Evolutionary conservation across 2,113 vertebrate species (phyloP).

Genomic region (Rhynchopsitta pachyrhyncha): DNA sequence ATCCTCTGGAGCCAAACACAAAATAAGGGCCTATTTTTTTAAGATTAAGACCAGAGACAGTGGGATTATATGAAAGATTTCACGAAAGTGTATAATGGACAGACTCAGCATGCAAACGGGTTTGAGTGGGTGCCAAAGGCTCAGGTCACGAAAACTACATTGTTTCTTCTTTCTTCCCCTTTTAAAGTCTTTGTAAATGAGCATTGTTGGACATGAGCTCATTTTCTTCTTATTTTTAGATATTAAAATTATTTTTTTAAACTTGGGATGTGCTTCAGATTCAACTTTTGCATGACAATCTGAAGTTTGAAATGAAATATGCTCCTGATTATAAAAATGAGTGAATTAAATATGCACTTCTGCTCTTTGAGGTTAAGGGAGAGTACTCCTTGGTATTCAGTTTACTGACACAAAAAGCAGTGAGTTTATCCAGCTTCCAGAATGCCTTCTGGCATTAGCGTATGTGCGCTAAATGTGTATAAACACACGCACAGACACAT

Average conservation of each 20-base stretch:
- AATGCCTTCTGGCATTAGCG: neutral
- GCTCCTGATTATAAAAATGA: neutral
- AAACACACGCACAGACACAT: neutral
- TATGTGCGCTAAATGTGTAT: neutral
- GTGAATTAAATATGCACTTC: neutral
- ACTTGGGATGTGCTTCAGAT: neutral
- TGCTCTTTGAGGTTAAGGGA: neutral
- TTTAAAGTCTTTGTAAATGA: constrained; percentile 21
- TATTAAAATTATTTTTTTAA: neutral
- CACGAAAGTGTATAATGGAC: neutral
- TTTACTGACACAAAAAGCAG: neutral
- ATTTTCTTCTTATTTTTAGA: neutral
- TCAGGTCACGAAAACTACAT: constrained; percentile 20
- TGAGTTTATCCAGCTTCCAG: neutral
- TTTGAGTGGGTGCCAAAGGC: constrained; percentile 26
- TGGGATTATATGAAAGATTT: constrained; percentile 40
- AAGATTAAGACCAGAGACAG: constrained; percentile 60
- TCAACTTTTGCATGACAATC: neutral
- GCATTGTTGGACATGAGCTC: neutral
- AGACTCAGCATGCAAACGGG: neutral
- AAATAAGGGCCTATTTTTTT: constrained; percentile 57
- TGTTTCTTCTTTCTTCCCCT: neutral
- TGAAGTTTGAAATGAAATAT: constrained; percentile 5
- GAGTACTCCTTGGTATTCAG: neutral
- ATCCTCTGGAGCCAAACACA: constrained; percentile 35